Evolutionary conservation across 1,140 invertebrate species (phyloP).

Genomic region (Pseudomyrmex pallidus): DNA sequence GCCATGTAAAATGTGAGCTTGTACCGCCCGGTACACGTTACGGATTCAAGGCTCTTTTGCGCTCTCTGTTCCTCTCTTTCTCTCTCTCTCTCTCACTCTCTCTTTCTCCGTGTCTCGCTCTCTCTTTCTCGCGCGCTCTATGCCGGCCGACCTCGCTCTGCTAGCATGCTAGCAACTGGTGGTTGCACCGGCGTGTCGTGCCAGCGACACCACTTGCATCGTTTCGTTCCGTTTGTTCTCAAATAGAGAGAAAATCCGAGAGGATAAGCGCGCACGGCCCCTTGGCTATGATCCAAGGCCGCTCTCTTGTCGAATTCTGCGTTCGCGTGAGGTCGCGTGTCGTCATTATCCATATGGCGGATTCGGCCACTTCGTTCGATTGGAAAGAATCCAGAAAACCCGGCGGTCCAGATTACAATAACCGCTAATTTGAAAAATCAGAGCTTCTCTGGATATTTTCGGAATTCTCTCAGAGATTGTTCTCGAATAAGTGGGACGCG

Average conservation of each 20-base stretch:
- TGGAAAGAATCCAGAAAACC: not conserved
- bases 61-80: constrained; percentile 27
- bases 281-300: constrained; percentile 82
- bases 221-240: constrained; percentile 83
- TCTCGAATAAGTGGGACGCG: not conserved
- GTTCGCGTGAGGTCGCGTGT: constrained; percentile 27
- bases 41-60: constrained; percentile 39
- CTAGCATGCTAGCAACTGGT: constrained; percentile 82
- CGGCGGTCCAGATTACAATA: not conserved
- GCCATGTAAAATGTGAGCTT: constrained; percentile 13
- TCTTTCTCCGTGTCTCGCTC: not conserved
- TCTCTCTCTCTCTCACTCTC: constrained; percentile 41
- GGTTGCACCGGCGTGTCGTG: constrained; percentile 82
- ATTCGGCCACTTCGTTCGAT: constrained; percentile 7
- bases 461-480: constrained; percentile 10
- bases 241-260: constrained; percentile 84
- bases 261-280: constrained; percentile 80
- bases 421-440: constrained; percentile 8
- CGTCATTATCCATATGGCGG: constrained; percentile 17
- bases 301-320: constrained; percentile 69
- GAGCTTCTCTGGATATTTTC: not conserved
- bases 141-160: constrained; percentile 67
- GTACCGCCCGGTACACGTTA: constrained; percentile 26
- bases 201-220: constrained; percentile 81
- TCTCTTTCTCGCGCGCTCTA: constrained; percentile 55